These are phyloP conservation scores for Galagoides demidoff DNA, from an alignment of 2,797 vertebrate genomes.

Conservation along the genomic window DNA sequence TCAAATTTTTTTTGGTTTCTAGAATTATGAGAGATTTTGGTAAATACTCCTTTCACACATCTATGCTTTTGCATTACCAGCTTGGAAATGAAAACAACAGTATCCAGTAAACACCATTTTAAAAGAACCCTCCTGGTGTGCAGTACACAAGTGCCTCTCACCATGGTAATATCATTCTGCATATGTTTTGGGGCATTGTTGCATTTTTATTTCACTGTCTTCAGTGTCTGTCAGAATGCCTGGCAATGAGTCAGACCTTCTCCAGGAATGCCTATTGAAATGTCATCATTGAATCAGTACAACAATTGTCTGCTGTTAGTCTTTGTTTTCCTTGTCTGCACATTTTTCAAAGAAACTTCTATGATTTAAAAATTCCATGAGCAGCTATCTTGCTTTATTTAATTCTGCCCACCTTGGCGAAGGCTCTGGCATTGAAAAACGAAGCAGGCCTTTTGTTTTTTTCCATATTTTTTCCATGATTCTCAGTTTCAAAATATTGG, in stretches of 20 bases:
- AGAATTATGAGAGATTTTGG: not conserved
- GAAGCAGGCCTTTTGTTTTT: constrained; percentile 75
- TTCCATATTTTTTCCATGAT: constrained; percentile 78
- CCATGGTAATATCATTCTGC: not conserved
- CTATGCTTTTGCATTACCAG: not conserved
- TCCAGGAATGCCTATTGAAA: not conserved
- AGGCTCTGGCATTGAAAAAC: constrained; percentile 76
- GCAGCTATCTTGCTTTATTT: constrained; percentile 46
- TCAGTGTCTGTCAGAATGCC: not conserved
- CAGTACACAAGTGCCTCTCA: not conserved
- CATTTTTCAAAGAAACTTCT: constrained; percentile 67
- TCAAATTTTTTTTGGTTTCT: constrained; percentile 23
- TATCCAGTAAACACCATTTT: not conserved
- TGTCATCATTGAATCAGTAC: not conserved
- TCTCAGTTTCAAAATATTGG: constrained; percentile 82
- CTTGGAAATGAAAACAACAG: constrained; percentile 29
- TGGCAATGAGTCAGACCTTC: not conserved
- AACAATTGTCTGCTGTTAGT: not conserved
- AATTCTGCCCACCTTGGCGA: constrained; percentile 64
- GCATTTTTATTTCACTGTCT: not conserved
- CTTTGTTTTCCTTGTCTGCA: not conserved
- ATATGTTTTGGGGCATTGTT: not conserved
- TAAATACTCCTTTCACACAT: not conserved
- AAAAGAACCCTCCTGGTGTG: not conserved
- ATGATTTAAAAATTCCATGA: constrained; percentile 52